These are phyloP conservation scores for Pachydiplax longipennis DNA, from an alignment of 2,888 invertebrate species.

Conservation along the genomic window DNA sequence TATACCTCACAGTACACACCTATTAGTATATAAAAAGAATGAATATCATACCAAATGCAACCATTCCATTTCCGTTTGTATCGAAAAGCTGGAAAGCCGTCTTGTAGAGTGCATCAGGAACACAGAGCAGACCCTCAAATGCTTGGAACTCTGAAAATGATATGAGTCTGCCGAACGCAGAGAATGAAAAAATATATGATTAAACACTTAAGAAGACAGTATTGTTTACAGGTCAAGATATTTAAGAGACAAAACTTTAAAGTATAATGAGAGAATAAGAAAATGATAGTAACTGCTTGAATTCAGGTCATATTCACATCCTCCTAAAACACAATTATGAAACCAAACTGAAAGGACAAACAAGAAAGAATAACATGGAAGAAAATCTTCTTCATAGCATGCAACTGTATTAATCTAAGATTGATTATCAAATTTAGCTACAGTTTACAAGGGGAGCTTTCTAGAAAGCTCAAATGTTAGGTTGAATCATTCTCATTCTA, in stretches of 20 bases:
- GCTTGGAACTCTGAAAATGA: slow-evolving; percentile 97
- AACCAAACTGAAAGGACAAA: background rate
- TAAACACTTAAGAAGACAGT: slow-evolving; percentile 6
- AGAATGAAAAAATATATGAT: slow-evolving; percentile 46
- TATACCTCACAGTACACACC: too few relatives aligned
- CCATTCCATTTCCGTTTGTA: slow-evolving; percentile 94
- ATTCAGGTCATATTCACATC: too few relatives aligned
- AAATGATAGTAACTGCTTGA: too few relatives aligned
- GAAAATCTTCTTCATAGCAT: background rate
- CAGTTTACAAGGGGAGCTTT: too few relatives aligned
- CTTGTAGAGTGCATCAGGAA: slow-evolving; percentile 96
- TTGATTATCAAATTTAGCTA: too few relatives aligned
- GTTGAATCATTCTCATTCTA: too few relatives aligned
- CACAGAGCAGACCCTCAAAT: slow-evolving; percentile 94
- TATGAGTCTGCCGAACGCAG: slow-evolving; percentile 68
- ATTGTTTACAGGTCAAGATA: background rate
- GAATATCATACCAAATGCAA: slow-evolving; percentile 82
- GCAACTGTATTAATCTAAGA: background rate
- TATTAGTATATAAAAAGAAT: background rate
- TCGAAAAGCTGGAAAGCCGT: slow-evolving; percentile 99
- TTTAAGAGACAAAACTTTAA: background rate
- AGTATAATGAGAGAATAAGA: too few relatives aligned
- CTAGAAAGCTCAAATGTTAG: too few relatives aligned
- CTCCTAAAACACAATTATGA: too few relatives aligned
- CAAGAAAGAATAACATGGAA: background rate